phyloP scores from a whole-genome alignment of 2,113 vertebrate species.

The Eupsittula cactorum region DNA sequence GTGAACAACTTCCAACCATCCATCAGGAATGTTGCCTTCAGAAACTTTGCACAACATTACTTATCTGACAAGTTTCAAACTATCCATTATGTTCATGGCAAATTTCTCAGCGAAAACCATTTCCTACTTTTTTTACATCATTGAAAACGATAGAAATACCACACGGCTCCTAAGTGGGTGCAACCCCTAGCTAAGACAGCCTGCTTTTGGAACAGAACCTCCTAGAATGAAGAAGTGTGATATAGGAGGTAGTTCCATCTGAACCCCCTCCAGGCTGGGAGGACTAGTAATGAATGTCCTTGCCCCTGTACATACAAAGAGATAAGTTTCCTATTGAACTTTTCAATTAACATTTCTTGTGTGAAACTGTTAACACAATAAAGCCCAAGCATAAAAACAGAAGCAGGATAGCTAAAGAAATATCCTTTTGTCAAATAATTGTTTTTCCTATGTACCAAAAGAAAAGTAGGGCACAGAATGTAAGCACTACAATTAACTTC shows the following conservation, averaged over 20 bases:
- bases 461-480: slow-evolving; percentile 53
- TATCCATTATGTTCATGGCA: neutral
- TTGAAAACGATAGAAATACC: neutral
- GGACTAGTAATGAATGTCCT: neutral
- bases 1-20: neutral
- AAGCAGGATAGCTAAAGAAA: slow-evolving; percentile 8
- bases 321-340: neutral
- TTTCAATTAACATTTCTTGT: neutral
- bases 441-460: neutral
- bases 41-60: neutral
- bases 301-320: neutral
- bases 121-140: neutral
- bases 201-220: neutral
- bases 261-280: neutral
- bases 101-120: neutral
- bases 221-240: neutral
- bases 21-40: neutral
- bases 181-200: neutral
- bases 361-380: slow-evolving; percentile 1
- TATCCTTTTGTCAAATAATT: neutral
- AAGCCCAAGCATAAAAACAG: neutral
- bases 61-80: neutral
- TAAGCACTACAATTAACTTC: slow-evolving; percentile 4
- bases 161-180: rapidly evolving
- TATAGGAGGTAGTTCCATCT: neutral